Evolutionary conservation across 2,888 invertebrate genomes (phyloP), one percentile per base, ranked within the genome.

Genomic region (Lacanobia oleracea): DNA sequence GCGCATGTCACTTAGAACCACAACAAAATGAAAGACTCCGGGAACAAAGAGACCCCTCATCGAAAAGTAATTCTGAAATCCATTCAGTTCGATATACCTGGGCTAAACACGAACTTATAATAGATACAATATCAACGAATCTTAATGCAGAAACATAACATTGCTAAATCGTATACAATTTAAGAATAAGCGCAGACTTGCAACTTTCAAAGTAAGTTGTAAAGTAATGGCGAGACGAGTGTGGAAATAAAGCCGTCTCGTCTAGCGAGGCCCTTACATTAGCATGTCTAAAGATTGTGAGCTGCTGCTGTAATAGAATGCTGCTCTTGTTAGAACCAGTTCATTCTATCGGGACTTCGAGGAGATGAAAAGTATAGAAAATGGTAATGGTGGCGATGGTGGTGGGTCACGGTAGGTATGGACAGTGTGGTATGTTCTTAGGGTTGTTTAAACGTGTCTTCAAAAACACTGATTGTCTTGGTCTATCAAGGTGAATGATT

Each of bases 201-300:
- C 6, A 53, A 59, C 18, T 57, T 51, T 27, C 51, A 51, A 45
- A 70, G 21, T 33, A 53, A 65, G 51, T 59, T 62, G 21, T 77
- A 53, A 59, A 59, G 74, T n/a, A 33, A 8, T 16, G 37, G 40
- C 71, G 45, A 63, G 68, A 57, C 21, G 57, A 45, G 51, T 12
- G 8, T 6, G 5, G 40, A 63, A 72, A 63, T 77, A 60, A 64
- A 71, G 63, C 50, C 33, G 43, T 59, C 7, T 21, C 43, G 61
- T 57, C 56, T 53, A 45, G 37, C 48, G 51, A 27, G 23, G 37
- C 56, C 56, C 43, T 75, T 50, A 71, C 63, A 75, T 63, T 71
- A 73, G 48, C 75, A 71, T 72, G 72, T 63, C 48, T 60, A 23
- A 60, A 54, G n/a, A 59, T 23, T 40, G 51, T 16, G 27, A 21